phyloP scores from a whole-genome alignment of 2,888 invertebrate genomes.

The Drosophila dives region DNA sequence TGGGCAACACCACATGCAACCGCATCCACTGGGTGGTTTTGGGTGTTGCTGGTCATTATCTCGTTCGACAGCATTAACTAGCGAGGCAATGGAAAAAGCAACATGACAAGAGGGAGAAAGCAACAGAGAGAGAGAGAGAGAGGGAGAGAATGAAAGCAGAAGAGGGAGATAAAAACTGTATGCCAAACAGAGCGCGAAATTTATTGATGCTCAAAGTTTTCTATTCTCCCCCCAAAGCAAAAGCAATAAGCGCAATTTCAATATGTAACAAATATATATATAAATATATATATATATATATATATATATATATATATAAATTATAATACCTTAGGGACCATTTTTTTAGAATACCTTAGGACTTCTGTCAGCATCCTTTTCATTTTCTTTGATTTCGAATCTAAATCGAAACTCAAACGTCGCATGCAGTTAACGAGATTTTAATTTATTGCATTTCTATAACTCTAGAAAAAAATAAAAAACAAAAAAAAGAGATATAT shows the following conservation, averaged over 20 bases:
- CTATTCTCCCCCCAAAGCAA: constrained; percentile 8
- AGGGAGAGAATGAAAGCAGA: background rate
- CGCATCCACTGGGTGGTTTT: constrained; percentile 58
- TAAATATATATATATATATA: background rate
- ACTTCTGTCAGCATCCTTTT: constrained; percentile 29
- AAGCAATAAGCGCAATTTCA: constrained; percentile 23
- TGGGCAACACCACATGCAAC: constrained; percentile 44
- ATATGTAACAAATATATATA: background rate
- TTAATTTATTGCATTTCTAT: constrained; percentile 75
- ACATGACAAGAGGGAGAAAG: constrained; percentile 1
- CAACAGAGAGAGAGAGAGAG: background rate
- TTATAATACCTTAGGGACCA: constrained; percentile 16
- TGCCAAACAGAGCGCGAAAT: constrained; percentile 57
- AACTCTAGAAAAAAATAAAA: constrained; percentile 46
- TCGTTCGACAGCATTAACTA: constrained; percentile 68
- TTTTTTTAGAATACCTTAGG: constrained; percentile 16
- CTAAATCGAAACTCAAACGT: constrained; percentile 65
- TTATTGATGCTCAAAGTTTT: constrained; percentile 43
- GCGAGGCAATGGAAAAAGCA: constrained; percentile 21
- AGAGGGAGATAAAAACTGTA: constrained; percentile 1
- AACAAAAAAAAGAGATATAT: constrained; percentile 56
- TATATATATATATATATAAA: background rate
- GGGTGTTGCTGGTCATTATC: constrained; percentile 72
- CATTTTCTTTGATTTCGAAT: constrained; percentile 42
- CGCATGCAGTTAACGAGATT: constrained; percentile 69